These are phyloP conservation scores for Zygothrica quintamaculata DNA, from an alignment of 2,888 invertebrate genomes.

Conservation along the genomic window DNA sequence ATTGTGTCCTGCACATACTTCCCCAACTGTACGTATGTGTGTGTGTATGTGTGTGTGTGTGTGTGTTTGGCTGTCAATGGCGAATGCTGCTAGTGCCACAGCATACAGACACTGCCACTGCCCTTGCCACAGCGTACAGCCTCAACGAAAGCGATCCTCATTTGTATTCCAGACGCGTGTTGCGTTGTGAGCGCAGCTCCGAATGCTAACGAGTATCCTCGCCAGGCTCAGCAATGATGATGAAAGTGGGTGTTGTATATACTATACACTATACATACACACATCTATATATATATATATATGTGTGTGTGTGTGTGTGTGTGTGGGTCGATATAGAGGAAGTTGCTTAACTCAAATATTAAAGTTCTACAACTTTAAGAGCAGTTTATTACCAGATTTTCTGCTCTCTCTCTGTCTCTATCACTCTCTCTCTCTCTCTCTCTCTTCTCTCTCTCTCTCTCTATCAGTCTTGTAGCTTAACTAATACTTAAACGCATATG, in stretches of 20 bases:
- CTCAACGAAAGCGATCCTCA: conserved; percentile 79
- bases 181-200: conserved; percentile 63
- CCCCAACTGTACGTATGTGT: neutral
- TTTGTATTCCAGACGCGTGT: conserved; percentile 84
- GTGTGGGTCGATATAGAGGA: conserved; percentile 61
- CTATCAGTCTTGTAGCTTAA: too few species aligned
- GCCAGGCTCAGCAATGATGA: conserved; percentile 51
- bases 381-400: conserved; percentile 58
- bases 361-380: conserved; percentile 48
- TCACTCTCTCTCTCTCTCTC: too few species aligned
- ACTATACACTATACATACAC: too few species aligned
- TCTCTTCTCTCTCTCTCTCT: too few species aligned
- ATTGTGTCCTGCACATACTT: conserved; percentile 29
- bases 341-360: conserved; percentile 58
- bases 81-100: conserved; percentile 68
- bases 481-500: too few species aligned
- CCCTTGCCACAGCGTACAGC: conserved; percentile 43
- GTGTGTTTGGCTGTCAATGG: conserved; percentile 68
- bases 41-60: conserved; percentile 31
- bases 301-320: conserved; percentile 16
- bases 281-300: too few species aligned
- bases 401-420: too few species aligned
- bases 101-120: conserved; percentile 56
- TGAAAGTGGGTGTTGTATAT: conserved; percentile 69
- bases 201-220: conserved; percentile 72